Base-by-base conservation (phyloP, 2,797 vertebrate genomes). In the Zalophus californianus region DNA sequence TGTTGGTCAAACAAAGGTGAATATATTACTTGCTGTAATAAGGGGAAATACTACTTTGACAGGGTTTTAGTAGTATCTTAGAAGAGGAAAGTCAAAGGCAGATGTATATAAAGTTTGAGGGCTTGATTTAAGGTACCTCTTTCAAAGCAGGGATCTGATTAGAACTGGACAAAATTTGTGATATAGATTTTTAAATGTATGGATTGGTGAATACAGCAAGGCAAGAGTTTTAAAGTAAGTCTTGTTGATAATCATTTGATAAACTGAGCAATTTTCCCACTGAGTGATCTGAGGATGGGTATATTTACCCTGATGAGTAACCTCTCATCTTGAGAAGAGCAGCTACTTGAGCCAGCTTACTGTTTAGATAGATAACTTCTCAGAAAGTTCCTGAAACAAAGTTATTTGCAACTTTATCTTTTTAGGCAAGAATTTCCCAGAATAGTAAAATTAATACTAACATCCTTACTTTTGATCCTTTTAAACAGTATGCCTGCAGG, bases 381-480 rank as follows among this genome's bases (percentile, higher is more conserved):
- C 50, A 72, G 58, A 92, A 93, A 60, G 23, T 84, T 84, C 6
- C 18, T 93, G 21, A 54, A 92, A 82, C 35, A 92, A 80, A 73
- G 35, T 56, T 87, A 38, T 44, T 64, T 79, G 7, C 50, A 91
- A 94, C 29, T 88, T 91, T 80, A 94, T 85, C 96, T 62, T 90
- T 9, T 27, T 87, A 80, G 73, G 9, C 27, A 89, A 92, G 11
- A 77, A 75, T 83, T 80, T 90, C 11, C 32, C 52, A 35, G 14
- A 95, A 91, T 58, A 79, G 11, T 87, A 58, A 72, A 79, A 29
- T 84, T 86, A 90, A 75, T 62, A 80, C 44, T 35, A 11, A 64
- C 5, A 70, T 3, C 16, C 21, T 91, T 92, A 25, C 41, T 77
- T 97, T 52, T 86, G 64, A 66, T 77, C 23, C 16, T 89, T 38